Evolutionary conservation across 92 coral and sea anemone species (phyloP), one percentile per base, ranked within the genome.

Genomic region (Muricea muricata): DNA sequence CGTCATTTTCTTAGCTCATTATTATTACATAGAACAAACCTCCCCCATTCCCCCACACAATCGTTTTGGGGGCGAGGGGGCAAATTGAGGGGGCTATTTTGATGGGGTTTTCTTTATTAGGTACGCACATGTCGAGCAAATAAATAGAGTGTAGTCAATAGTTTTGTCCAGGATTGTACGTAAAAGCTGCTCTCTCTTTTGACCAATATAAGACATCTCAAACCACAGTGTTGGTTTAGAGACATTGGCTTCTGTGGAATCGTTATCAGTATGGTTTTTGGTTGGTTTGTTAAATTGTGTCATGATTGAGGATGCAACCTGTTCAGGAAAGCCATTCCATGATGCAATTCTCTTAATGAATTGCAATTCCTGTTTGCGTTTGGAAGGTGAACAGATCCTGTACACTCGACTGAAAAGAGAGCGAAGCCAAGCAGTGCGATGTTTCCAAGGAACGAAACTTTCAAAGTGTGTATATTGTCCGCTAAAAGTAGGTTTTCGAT

Each of bases 291-390:
- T 48, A 18, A 29, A 50, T 23, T 45, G 66, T 9, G 26, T 23
- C n/a, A 75, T 50, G 11, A 46, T 39, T 40, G 28, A 5, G 32
- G 2, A 52, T 9, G 48, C 69, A 77, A 76, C 41, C 1, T 13
- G 82, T 23, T 35, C 18, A 1, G 82, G 82, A 46, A 47, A 76
- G 13, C 41, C 61, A 26, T 48, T 76, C 82, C 82, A 76, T 4
- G 81, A 75, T 15, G 56, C 56, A 65, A 75, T 75, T 65, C 9
- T 26, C 57, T 45, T 75, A 18, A 47, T 34, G 7, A 15, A 50
- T 7, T 75, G 50, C 32, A 75, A 63, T 75, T 75, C 57, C 17
- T 4, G 56, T 17, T 33, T 23, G 15, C 40, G 61, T n/a, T 26
- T 46, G 7, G 48, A n/a, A 11, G 80, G 80, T 4, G 80, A 48